Base-by-base conservation (phyloP, 2,113 vertebrate genomes). In the Hemiscyllium ocellatum region DNA sequence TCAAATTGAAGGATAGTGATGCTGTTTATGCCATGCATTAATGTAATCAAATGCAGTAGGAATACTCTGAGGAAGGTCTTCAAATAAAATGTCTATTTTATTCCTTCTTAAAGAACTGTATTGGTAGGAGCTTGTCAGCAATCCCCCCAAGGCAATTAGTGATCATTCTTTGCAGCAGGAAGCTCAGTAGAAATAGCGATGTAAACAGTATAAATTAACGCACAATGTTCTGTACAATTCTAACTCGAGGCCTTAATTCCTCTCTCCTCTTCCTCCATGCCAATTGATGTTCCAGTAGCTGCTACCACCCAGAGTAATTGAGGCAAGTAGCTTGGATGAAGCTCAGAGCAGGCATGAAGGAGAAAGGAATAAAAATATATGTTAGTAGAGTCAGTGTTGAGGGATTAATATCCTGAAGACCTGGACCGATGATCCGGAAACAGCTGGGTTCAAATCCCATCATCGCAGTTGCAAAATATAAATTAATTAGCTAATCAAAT, bases 151-250 rank as follows among this genome's bases (percentile, higher is more conserved):
- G 69, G 94, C 69, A 72, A 76, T 95, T 50, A 72, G 42, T 50
- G 24, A 95, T 95, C 66, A 94, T 70, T 42, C 93, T 70, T 94
- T 72, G 12, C 42, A 95, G 69, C 42, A 52, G 65, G 47, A 52
- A 72, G 12, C 10, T 72, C 68, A 52, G 89, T 37, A 19, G 33
- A 93, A 22, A 24, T 37, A 20, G 15, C 33, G 42, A 76, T 17
- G 47, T 76, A 68, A 24, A 69, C 37, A 13, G 66, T 52, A 52
- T 95, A 95, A 70, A 70, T 94, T 94, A 94, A 94, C 66, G 70
- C 42, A 50, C 66, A 52, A 52, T 2, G 10, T 72, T 20, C 69
- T 3, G 26, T 6, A 33, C 24, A 19, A 76, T 52, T 95, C 42
- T 72, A 47, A 70, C 93, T 89, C 86, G 1, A 70, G 93, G 37